Evolutionary conservation across 2,797 vertebrate species (phyloP), one percentile per base, ranked within the genome.

Genomic region (Danio choprae): DNA sequence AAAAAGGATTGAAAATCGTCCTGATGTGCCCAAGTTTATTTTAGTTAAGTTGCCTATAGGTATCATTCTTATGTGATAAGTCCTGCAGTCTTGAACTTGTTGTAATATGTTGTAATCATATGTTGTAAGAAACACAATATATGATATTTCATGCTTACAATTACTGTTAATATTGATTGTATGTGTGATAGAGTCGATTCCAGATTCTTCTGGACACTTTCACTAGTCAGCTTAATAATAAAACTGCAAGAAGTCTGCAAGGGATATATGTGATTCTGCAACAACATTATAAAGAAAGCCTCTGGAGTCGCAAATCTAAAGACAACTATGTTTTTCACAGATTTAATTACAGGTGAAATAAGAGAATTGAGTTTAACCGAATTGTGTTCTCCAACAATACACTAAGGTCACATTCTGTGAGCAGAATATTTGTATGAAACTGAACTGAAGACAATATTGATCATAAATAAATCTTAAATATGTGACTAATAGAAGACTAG

Each of bases 311-410:
- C 9, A 9, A 55, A 55, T 40, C 38, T 41, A 20, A 40, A 71
- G 10, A 7, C 0, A 3, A 41, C 9, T 36, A 43, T 22, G 36
- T 71, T 38, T 10, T 69, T 38, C 20, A 12, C 38, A 20, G 51
- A 56, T 56, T 56, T 56, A 56, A 22, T 55, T 56, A 15, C n/a
- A 71, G 11, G 38, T 71, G 15, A 22, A 43, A 22, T 51, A 56
- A 43, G 8, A 55, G 5, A 11, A 36, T 56, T 56, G 67, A 18
- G 29, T 70, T 69, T 51, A 48, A 69, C 18, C 4, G n/a, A 16
- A 70, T 53, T 51, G 68, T 18, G 50, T 70, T 55, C 10, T 38
- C 36, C 48, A 46, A 38, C 29, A 36, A 51, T 51, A 69, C 15
- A 69, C 67, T 7, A 38, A 67, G 11, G 18, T 43, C 41, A 43